Conservation (phyloP, 2,888 invertebrate species). For the Dryocosmus kuriphilus region DNA sequence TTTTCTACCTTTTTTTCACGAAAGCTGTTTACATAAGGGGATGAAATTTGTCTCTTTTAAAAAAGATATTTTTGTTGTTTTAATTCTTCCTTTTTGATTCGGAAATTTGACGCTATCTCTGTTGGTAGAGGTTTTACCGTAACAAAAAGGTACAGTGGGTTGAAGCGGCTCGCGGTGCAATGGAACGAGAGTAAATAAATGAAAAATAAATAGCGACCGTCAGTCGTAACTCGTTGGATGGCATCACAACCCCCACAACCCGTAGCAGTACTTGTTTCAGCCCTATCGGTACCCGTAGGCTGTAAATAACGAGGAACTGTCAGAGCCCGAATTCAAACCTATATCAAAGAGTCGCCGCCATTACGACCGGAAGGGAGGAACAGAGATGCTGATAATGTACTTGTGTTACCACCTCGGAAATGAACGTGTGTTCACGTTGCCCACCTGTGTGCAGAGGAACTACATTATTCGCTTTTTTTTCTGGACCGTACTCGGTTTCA, state of each 20-base stretch:
- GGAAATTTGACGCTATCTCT: neutral
- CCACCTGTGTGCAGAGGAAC: constrained; percentile 19
- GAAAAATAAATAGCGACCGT: constrained; percentile 32
- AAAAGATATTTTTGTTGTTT: neutral
- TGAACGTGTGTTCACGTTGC: constrained; percentile 22
- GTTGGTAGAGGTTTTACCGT: neutral
- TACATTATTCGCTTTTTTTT: constrained; percentile 8
- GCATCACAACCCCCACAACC: constrained; percentile 14
- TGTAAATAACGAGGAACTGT: constrained; percentile 41
- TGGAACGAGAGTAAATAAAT: constrained; percentile 37
- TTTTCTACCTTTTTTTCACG: neutral
- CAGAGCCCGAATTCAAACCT: constrained; percentile 41
- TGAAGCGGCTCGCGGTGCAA: constrained; percentile 10
- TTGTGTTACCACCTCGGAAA: constrained; percentile 34
- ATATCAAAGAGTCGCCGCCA: constrained; percentile 39
- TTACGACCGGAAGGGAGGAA: constrained; percentile 30
- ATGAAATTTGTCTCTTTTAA: neutral
- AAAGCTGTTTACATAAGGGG: neutral
- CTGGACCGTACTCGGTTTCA: constrained; percentile 1
- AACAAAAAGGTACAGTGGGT: constrained; percentile 4
- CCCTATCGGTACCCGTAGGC: constrained; percentile 40
- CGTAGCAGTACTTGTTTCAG: constrained; percentile 18
- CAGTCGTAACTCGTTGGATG: constrained; percentile 16
- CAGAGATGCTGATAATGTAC: constrained; percentile 21
- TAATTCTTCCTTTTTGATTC: neutral